These are phyloP conservation scores for Ectobius pallidus DNA, from an alignment of 2,888 invertebrate species.

Conservation along the genomic window DNA sequence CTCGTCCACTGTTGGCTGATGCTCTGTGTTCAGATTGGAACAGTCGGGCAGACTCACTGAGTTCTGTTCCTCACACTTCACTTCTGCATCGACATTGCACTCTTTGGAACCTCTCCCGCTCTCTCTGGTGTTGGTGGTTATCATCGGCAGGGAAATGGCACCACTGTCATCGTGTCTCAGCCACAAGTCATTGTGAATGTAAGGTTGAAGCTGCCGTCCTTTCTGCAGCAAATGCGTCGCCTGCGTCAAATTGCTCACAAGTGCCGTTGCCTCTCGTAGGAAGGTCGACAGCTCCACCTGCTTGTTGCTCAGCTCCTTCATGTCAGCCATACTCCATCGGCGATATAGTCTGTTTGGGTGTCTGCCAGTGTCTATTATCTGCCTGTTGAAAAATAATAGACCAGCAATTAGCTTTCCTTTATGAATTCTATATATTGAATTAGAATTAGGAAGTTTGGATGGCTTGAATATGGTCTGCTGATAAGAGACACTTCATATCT, in stretches of 20 bases:
- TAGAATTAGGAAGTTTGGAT: no score
- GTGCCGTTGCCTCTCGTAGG: slow-evolving; percentile 2
- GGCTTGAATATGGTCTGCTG: no score
- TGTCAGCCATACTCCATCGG: slow-evolving; percentile 9
- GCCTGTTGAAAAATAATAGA: no score
- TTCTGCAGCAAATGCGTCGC: neutral
- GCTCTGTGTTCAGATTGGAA: neutral
- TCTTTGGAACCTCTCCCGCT: neutral
- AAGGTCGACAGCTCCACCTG: slow-evolving; percentile 1
- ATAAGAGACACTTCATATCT: no score
- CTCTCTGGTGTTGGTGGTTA: neutral
- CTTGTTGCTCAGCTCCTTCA: neutral
- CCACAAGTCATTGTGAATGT: slow-evolving; percentile 9
- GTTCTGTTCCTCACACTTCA: neutral
- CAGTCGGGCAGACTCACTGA: neutral
- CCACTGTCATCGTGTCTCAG: neutral
- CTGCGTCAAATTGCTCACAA: slow-evolving; percentile 1
- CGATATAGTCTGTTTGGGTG: neutral
- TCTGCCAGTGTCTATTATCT: no score
- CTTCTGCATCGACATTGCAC: neutral
- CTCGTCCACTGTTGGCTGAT: no score
- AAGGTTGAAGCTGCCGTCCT: neutral
- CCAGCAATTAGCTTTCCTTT: no score
- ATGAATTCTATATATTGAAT: no score
- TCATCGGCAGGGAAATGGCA: neutral